A percentile compares a stretch with the other conserved stretches of the same genome.
Conservation (phyloP, 2,797 vertebrate species). For the Eleutherodactylus coqui region DNA sequence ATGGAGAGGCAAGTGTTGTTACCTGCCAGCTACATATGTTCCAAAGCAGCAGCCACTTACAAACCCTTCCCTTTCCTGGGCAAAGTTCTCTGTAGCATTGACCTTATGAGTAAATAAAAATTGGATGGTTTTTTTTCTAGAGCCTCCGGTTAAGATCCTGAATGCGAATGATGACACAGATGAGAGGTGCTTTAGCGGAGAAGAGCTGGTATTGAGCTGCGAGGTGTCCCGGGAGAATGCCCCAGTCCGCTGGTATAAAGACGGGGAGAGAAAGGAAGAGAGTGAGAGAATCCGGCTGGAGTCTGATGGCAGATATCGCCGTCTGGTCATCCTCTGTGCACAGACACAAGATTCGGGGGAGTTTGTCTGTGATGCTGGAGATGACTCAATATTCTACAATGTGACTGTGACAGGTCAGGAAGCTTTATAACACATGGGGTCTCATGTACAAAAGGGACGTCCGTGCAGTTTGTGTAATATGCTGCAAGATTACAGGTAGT, state of each 20-base stretch:
- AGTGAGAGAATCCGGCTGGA: conserved; percentile 81
- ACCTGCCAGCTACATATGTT: background rate
- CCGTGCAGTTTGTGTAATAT: background rate
- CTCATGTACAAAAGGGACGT: background rate
- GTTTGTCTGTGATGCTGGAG: conserved; percentile 89
- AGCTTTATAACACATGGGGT: background rate
- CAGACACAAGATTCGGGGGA: conserved; percentile 84
- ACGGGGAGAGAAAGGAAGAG: conserved; percentile 87
- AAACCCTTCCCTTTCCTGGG: no score
- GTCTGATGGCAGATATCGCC: conserved; percentile 78
- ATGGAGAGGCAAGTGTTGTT: background rate
- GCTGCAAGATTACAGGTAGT: background rate
- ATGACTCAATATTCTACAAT: conserved; percentile 90
- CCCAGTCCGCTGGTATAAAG: conserved; percentile 87
- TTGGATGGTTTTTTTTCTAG: conserved; percentile 69
- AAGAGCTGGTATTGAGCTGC: conserved; percentile 88
- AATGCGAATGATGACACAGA: conserved; percentile 87
- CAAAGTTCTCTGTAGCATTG: background rate
- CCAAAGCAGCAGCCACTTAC: background rate
- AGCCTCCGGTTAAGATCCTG: conserved; percentile 86
- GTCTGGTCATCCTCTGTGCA: conserved; percentile 83
- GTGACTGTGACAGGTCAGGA: conserved; percentile 88
- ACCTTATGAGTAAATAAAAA: background rate
- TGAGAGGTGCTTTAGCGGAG: conserved; percentile 79
- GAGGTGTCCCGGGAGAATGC: conserved; percentile 83